Conservation (phyloP, 2,797 vertebrate genomes). For the Lepus oiostolus region DNA sequence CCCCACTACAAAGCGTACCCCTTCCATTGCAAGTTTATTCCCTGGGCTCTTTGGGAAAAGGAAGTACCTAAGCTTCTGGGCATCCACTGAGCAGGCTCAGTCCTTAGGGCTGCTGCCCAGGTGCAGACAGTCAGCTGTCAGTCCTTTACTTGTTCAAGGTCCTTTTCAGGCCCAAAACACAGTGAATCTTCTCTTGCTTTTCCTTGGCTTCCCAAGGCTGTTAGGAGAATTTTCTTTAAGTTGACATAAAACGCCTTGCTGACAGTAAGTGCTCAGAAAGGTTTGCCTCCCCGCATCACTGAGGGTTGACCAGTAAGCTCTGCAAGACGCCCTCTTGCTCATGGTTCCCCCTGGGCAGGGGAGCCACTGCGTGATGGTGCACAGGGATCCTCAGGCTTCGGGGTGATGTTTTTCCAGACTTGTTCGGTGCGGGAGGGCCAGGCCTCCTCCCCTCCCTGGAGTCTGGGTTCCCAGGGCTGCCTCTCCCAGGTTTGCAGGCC, state of each 20-base stretch:
- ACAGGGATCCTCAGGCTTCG: background rate
- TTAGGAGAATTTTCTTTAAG: conserved; percentile 12
- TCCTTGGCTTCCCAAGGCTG: conserved; percentile 21
- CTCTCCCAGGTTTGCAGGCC: background rate
- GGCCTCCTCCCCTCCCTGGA: background rate
- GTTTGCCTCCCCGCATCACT: background rate
- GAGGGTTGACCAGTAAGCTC: background rate
- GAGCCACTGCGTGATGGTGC: accelerated
- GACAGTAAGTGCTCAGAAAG: background rate
- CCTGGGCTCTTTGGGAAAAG: background rate
- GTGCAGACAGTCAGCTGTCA: background rate
- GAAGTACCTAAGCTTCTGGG: background rate
- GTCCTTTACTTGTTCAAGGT: background rate
- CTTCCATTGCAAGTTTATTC: background rate
- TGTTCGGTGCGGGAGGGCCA: background rate
- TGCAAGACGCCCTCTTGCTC: background rate
- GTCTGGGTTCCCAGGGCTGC: background rate
- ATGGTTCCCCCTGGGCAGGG: too few relatives aligned
- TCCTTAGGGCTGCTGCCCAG: background rate
- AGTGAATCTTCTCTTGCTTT: background rate
- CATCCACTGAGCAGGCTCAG: background rate
- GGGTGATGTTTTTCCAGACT: background rate
- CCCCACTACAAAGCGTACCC: background rate
- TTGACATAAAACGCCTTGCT: background rate
- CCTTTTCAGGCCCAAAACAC: background rate